Evolutionary conservation across 2,797 vertebrate genomes (phyloP).

Genomic region (Enteromius radiatus): DNA sequence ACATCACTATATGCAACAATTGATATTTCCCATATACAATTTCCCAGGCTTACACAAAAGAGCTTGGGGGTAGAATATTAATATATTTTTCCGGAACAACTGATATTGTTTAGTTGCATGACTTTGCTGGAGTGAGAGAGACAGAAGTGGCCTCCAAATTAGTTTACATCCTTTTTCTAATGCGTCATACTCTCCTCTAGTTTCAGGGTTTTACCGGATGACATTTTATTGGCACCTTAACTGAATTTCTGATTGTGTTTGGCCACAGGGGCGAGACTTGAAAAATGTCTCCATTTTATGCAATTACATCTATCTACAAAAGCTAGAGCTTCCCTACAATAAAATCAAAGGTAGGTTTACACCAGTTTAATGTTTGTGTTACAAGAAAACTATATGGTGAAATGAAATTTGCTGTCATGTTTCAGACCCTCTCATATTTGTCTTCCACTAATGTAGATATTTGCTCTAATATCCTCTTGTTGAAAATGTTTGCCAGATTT

Average conservation of each 20-base stretch:
- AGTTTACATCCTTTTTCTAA: slow-evolving; percentile 38
- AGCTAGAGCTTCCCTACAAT: slow-evolving; percentile 88
- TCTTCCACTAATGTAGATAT: slow-evolving; percentile 40
- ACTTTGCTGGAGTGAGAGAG: slow-evolving; percentile 12
- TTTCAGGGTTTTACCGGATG: slow-evolving; percentile 30
- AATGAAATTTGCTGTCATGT: slow-evolving; percentile 45
- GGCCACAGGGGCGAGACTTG: slow-evolving; percentile 77
- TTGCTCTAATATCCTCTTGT: slow-evolving; percentile 48
- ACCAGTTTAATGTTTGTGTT: slow-evolving; percentile 37
- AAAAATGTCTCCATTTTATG: slow-evolving; percentile 82
- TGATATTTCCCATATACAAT: slow-evolving; percentile 6
- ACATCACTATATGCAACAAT: not conserved
- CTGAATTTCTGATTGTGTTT: slow-evolving; percentile 47
- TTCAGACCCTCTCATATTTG: slow-evolving; percentile 13
- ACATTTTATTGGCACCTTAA: slow-evolving; percentile 42
- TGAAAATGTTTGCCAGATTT: slow-evolving; percentile 29
- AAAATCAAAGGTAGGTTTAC: slow-evolving; percentile 85
- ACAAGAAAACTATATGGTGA: slow-evolving; percentile 26
- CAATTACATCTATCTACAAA: slow-evolving; percentile 86
- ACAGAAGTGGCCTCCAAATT: slow-evolving; percentile 32
- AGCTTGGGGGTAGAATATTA: not conserved
- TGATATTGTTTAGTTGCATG: slow-evolving; percentile 29
- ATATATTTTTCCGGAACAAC: slow-evolving; percentile 21
- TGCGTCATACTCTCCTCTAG: slow-evolving; percentile 17
- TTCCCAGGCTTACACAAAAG: not conserved